Conservation (phyloP, 2,797 vertebrate genomes). For the Sphenodon punctatus region DNA sequence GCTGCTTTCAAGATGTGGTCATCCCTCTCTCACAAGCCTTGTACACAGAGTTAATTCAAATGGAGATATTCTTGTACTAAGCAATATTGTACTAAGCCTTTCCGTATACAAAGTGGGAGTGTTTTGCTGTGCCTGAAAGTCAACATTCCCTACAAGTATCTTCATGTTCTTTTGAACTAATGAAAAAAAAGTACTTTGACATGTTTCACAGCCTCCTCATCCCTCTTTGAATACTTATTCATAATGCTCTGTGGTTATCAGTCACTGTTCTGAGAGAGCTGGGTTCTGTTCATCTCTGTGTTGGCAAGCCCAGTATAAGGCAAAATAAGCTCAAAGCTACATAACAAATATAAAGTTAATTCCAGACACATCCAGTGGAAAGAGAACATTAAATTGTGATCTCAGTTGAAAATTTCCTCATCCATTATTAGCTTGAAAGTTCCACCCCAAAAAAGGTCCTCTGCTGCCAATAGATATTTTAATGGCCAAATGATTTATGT, state of each 20-base stretch:
- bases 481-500: neutral
- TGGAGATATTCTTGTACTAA: neutral
- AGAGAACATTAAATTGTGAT: neutral
- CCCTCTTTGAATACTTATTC: constrained; percentile 31
- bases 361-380: neutral
- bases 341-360: neutral
- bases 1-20: too few relatives aligned
- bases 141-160: neutral
- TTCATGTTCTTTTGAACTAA: constrained; percentile 26
- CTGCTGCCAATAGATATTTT: neutral
- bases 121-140: too few relatives aligned
- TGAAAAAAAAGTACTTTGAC: constrained; percentile 8
- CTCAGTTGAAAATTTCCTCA: neutral
- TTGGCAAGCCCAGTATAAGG: constrained; percentile 5
- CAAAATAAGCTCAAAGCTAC: constrained; percentile 11
- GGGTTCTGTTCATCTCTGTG: neutral
- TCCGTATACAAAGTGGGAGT: too few relatives aligned
- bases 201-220: neutral
- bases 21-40: neutral
- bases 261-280: neutral
- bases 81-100: neutral
- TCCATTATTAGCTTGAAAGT: neutral
- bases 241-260: constrained; percentile 21
- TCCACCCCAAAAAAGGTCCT: neutral
- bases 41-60: neutral